Evolutionary conservation across 2,113 vertebrate genomes (phyloP), one percentile per base, ranked within the genome.

Genomic region (Myocastor coypus): DNA sequence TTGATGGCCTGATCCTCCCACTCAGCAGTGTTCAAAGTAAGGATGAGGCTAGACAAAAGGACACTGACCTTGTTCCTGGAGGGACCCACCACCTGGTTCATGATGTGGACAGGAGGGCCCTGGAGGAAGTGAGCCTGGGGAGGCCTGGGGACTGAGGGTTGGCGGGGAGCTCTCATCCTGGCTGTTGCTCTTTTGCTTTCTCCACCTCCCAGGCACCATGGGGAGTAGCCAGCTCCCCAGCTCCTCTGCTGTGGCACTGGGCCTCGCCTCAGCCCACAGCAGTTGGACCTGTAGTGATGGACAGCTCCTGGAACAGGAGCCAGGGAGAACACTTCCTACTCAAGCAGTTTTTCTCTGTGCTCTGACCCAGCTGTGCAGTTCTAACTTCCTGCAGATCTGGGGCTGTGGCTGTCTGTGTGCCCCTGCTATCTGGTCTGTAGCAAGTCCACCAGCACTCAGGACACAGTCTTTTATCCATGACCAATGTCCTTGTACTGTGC

Each of bases 141-240:
- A 4, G 66, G 34, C 30, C 14, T 16, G 34, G 68, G 68, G 34
- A 6, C 68, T 37, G 71, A 22, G 10, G 71, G 10, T 22, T 9
- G 0, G 4, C 1, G 40, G 26, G 24, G 5, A 26, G 16, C 24
- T 30, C 40, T 42, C 2, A 3, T 30, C 42, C 73, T 7, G 5
- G 40, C 26, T 6, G 1, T 13, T 14, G 40, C 26, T 77, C 40
- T 46, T 26, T 73, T 20, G 24, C 37, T 75, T 40, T 75, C 10
- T 40, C 71, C 24, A 28, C 26, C 12, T 30, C 40, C 73, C 24
- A 77, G 12, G 26, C 40, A 46, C 40, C 5, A 11, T 30, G 26
- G 73, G 37, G 40, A 75, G 24, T 3, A 3, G 73, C 40, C 28
- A 12, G 24, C 24, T 73, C 37, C 71, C 37, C n/a, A 10, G n/a